Evolutionary conservation across 2,113 vertebrate species (phyloP), one percentile per base, ranked within the genome.

Genomic region (Cheirogaleus medius): DNA sequence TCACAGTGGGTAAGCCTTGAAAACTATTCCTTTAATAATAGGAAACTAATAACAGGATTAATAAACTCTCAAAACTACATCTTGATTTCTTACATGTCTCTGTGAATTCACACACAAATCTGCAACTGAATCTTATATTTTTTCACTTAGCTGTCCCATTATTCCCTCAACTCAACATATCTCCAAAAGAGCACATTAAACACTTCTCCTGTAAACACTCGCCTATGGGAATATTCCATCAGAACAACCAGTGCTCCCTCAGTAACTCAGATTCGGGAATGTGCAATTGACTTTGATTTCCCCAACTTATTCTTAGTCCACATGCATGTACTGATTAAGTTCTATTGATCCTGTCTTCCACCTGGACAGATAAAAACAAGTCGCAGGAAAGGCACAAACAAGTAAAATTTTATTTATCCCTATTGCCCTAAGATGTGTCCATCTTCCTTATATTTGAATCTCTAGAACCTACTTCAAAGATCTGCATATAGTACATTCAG

Each of bases 141-240:
- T 71, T 63, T 52, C 34, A 11, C 0, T 0, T 4, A 39, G 7
- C 71, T 90, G 9, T 14, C 29, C 54, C 13, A 0, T 60, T 56
- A 21, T 39, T 52, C 37, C 44, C 13, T 54, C 78, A 63, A 39
- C 37, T 68, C 58, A 25, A 6, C 34, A 2, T n/a, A 21, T 21
- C 21, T 32, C 18, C 12, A 52, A 44, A 76, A 78, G 17, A 49
- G 5, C 69, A 63, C 32, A 34, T 25, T 47, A 10, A 6, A n/a
- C 13, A 12, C 32, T n/a, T 25, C 8, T 49, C 34, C 58, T 44
- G 10, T 20, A 68, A 34, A 37, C 17, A 71, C 29, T n/a, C 3
- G 52, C 15, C 34, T 23, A 12, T 54, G 9, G 47, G 13, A 52
- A 42, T 1, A 29, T 42, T 60, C 14, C 5, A 10, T 37, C 13